phyloP scores from a whole-genome alignment of 2,888 invertebrate genomes.

The Plagiodera versicolora region DNA sequence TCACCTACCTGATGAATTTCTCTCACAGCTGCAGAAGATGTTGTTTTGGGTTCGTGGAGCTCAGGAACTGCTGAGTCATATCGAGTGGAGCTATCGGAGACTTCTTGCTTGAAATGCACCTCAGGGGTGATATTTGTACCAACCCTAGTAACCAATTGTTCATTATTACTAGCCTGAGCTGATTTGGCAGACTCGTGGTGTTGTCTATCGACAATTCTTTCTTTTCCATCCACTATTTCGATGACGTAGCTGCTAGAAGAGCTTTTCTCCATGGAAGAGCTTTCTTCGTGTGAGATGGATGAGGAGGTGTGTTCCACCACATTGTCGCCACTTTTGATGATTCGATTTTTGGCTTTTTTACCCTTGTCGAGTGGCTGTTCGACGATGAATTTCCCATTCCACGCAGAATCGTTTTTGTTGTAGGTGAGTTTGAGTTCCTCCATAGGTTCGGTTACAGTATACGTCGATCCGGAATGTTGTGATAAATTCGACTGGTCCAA shows the following conservation, averaged over 20 bases:
- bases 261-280: constrained; percentile 61
- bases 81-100: constrained; percentile 59
- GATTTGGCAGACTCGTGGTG: constrained; percentile 58
- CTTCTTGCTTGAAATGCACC: constrained; percentile 59
- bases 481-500: constrained; percentile 50
- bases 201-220: constrained; percentile 62
- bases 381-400: constrained; percentile 57
- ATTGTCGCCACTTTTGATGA: constrained; percentile 26
- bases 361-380: constrained; percentile 46
- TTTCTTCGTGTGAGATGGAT: constrained; percentile 57
- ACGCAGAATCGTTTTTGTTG: constrained; percentile 54
- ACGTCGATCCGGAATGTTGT: constrained; percentile 48
- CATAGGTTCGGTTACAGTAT: constrained; percentile 53
- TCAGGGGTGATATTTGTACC: constrained; percentile 64
- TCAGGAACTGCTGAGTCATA: constrained; percentile 63
- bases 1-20: constrained; percentile 53
- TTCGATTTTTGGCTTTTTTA: constrained; percentile 31
- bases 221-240: constrained; percentile 68
- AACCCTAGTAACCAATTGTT: constrained; percentile 59
- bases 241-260: constrained; percentile 67
- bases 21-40: constrained; percentile 56
- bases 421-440: constrained; percentile 49
- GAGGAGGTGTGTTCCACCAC: constrained; percentile 44
- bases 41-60: constrained; percentile 47
- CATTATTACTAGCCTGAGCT: constrained; percentile 51